Base-by-base conservation (phyloP, 2,888 invertebrate species). In the Agriotes lineatus region DNA sequence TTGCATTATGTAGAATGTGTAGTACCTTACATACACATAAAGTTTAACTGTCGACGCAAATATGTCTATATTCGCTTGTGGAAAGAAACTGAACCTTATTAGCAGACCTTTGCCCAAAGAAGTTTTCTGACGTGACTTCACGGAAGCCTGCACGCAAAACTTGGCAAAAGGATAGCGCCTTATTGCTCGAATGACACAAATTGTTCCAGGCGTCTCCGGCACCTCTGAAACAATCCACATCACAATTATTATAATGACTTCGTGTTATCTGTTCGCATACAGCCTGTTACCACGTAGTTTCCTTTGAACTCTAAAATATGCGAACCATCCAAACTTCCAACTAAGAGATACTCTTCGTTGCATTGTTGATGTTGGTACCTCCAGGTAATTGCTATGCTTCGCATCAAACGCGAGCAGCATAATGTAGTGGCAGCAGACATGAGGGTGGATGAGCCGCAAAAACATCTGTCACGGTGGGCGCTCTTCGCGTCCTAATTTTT, bases 361-460 rank as follows among this genome's bases (percentile, higher is more conserved):
- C 35, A 33, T 61, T 61, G 52, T 61, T 50, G 37, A 59, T 66
- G 66, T 59, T 42, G 66, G 66, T 66, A 66, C 52, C 66, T 48
- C 33, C 48, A 65, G 58, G 57, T 66, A 52, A 66, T 66, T 66
- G 59, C 22, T 66, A 66, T 66, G 66, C 59, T 59, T 54, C 25
- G 33, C 66, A 54, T 58, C 33, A 58, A 57, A 35, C 56, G 20
- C 20, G 35, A 54, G 20, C 19, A 14, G 14, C 20, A 20, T 56
- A 56, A 39, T 56, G 56, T 56, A 56, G 20, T 52, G 25, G 10
- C 12, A 10, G 20, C 33, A 50, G 50, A 52, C 39, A 66, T 66
- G 42, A 54, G 59, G 66, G 66, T 44, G 39, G 16, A 61, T 44
- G 18, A 50, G 52, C 16, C 7, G 14, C 57, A 57, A 64, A 58